Percentiles rank a stretch among this genome's conserved stretches.
Evolutionary conservation across 37 sponge, comb jelly and placozoan genomes (phyloP).

Genomic region (Diacarnus erythraeanus): DNA sequence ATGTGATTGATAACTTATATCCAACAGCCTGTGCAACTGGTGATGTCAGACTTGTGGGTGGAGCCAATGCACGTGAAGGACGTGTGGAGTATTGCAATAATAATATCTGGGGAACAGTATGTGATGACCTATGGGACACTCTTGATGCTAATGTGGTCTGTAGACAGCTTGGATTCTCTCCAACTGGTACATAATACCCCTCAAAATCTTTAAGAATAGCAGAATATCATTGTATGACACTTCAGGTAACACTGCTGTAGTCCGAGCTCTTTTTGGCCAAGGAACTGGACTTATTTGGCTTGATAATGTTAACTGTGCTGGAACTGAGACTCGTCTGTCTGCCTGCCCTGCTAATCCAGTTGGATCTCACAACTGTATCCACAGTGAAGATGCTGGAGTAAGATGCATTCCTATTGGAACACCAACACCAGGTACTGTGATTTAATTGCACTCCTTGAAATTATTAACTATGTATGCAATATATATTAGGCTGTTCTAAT

Average conservation of each 20-base stretch:
- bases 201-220: not conserved
- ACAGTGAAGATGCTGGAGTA: slow-evolving; percentile 40
- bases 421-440: not conserved
- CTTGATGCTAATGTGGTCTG: not conserved
- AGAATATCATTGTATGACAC: not conserved
- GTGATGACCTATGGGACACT: not conserved
- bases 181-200: not conserved
- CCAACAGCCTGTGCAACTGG: not conserved
- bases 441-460: too few relatives aligned
- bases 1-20: too few relatives aligned
- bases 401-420: not conserved
- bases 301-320: slow-evolving; percentile 33
- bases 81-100: not conserved
- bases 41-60: not conserved
- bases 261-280: slow-evolving; percentile 20
- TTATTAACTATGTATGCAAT: too few relatives aligned
- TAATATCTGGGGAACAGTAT: not conserved
- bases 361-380: slow-evolving; percentile 31
- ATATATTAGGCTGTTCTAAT: not conserved
- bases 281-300: slow-evolving; percentile 28
- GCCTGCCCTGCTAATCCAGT: slow-evolving; percentile 18
- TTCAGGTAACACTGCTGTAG: not conserved
- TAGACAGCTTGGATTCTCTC: not conserved
- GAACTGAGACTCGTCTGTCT: slow-evolving; percentile 24
- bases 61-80: not conserved